Conservation (phyloP, 2,797 vertebrate genomes). For the Diplodus puntazzo region DNA sequence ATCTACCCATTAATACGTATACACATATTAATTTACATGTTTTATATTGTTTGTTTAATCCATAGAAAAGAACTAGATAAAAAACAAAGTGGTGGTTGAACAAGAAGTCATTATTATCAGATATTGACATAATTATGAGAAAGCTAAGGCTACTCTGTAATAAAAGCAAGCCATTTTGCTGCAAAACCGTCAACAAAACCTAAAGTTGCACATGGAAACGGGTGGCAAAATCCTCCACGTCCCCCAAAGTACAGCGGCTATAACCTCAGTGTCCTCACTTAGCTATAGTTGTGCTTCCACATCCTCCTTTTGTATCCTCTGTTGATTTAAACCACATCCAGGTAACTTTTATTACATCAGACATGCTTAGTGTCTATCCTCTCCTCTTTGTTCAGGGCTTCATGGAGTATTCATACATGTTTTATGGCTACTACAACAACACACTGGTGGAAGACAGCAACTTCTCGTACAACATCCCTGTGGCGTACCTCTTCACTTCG, state of each 20-base stretch:
- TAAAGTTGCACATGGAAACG: neutral
- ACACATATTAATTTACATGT: neutral
- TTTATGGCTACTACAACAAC: conserved; percentile 91
- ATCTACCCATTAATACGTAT: neutral
- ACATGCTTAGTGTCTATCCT: neutral
- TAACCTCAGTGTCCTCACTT: neutral
- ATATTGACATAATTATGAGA: too few relatives aligned
- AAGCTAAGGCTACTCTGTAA: neutral
- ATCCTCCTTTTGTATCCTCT: neutral
- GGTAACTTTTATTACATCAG: neutral
- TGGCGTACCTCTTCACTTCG: conserved; percentile 88
- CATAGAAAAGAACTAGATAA: neutral
- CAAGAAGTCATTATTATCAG: too few relatives aligned
- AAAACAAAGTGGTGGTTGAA: neutral
- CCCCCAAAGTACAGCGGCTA: neutral
- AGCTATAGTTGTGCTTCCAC: neutral
- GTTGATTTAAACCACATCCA: neutral
- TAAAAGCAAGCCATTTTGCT: neutral
- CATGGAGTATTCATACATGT: conserved; percentile 91
- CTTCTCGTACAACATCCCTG: conserved; percentile 86
- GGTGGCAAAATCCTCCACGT: neutral
- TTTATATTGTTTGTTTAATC: too few relatives aligned
- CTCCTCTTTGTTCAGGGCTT: conserved; percentile 85
- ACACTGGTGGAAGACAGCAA: conserved; percentile 54
- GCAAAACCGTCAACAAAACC: neutral